Evolutionary conservation across 2,888 invertebrate species (phyloP), one percentile per base, ranked within the genome.

Genomic region (Lymantria monacha): DNA sequence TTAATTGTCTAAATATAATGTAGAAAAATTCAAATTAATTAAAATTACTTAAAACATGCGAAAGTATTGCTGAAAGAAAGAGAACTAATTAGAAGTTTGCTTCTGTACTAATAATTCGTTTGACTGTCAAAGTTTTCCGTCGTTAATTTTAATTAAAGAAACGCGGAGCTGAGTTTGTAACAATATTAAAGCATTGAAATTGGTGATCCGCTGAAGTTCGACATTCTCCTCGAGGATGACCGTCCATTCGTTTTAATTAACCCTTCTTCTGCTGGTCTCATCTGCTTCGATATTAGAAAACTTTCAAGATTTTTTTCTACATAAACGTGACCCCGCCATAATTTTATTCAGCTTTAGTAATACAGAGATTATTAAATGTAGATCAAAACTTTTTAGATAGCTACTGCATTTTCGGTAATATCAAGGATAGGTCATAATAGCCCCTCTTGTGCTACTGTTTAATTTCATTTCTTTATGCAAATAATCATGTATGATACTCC

Each of bases 71-170:
- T 78, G 74, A 83, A 82, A 83, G 82, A 75, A 85, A 80, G 81
- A 80, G 77, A 89, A 90, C 88, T 89, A 89, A 90, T 91, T 90
- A 90, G 89, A 91, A 90, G 87, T 90, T 90, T 74, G 79, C 85
- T 85, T 84, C 88, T 85, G 85, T 90, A 87, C 87, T 87, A 90
- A 91, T 90, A 91, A 91, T 91, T 90, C 89, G 90, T 89, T 88
- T 88, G 87, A 89, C 85, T 90, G 89, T 89, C 87, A 87, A 87
- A 91, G 85, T 91, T 91, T 90, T 81, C 81, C 87, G 86, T 89
- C 90, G 89, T 91, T 91, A 90, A 91, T 91, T 91, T 91, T 90
- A 90, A 91, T 91, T 91, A 90, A 91, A 91, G 91, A 88, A 91
- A 88, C 84, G 87, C 82, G 79, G 81, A 78, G 80, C 79, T 63